Conservation (phyloP, 2,113 vertebrate genomes). For the Callithrix jacchus region DNA sequence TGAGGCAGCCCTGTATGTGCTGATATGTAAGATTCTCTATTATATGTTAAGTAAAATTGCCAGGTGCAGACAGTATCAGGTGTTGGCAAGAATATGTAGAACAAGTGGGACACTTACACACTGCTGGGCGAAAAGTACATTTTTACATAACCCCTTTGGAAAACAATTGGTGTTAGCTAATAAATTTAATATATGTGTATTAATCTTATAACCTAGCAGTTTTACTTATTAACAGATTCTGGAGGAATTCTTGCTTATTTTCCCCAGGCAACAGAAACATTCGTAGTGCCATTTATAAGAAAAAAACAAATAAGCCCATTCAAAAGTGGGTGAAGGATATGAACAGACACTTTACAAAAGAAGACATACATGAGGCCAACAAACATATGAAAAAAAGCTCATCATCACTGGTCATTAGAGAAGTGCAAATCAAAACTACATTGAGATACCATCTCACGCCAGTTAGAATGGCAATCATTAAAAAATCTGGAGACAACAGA, state of each 20-base stretch:
- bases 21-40: neutral
- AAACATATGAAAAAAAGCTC: too few species aligned
- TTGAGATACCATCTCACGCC: too few species aligned
- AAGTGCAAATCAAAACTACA: too few species aligned
- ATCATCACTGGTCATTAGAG: too few species aligned
- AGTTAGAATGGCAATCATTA: too few species aligned
- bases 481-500: too few species aligned
- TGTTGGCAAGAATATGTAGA: neutral
- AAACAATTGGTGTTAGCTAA: neutral
- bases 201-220: neutral
- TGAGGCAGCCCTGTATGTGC: neutral
- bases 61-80: neutral
- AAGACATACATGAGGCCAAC: too few species aligned
- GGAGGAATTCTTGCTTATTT: neutral
- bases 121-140: neutral
- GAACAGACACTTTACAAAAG: too few species aligned
- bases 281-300: neutral
- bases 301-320: too few species aligned
- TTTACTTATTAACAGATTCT: neutral
- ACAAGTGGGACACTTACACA: neutral
- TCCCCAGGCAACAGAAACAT: neutral
- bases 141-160: neutral
- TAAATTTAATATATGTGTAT: neutral
- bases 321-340: too few species aligned
- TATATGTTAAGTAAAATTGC: neutral